Evolutionary conservation across 2,113 vertebrate genomes (phyloP).

Genomic region (Paratilapia polleni): DNA sequence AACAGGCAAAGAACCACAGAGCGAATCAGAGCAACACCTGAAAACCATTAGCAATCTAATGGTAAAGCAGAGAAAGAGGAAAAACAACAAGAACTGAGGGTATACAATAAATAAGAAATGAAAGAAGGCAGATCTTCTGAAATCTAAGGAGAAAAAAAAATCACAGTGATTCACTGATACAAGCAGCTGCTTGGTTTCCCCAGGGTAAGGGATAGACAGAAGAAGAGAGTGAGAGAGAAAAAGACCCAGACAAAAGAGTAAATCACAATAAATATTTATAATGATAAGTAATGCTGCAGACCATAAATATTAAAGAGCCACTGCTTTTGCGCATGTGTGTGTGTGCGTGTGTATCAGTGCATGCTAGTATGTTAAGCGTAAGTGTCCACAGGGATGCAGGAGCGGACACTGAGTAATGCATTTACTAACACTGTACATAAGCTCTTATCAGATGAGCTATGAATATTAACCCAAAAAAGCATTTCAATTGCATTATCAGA

Average conservation of each 20-base stretch:
- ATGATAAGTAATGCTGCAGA: conserved; percentile 75
- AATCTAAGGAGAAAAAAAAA: conserved; percentile 42
- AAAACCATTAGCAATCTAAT: conserved; percentile 76
- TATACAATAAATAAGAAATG: conserved; percentile 72
- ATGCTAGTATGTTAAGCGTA: conserved; percentile 30
- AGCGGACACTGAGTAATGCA: conserved; percentile 57
- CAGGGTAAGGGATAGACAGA: conserved; percentile 43
- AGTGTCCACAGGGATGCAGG: conserved; percentile 54
- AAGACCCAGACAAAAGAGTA: conserved; percentile 72
- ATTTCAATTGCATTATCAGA: conserved; percentile 49
- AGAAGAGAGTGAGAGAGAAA: conserved; percentile 45
- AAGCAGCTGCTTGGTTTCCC: conserved; percentile 64
- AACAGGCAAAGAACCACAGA: conserved; percentile 9
- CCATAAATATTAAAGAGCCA: conserved; percentile 78
- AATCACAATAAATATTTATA: conserved; percentile 85
- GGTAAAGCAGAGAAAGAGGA: conserved; percentile 50
- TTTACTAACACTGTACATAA: conserved; percentile 61
- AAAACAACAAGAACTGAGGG: conserved; percentile 56
- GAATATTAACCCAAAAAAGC: conserved; percentile 65
- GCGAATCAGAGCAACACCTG: conserved; percentile 54
- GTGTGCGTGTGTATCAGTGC: conserved; percentile 18
- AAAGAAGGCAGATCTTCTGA: conserved; percentile 65
- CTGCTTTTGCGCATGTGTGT: conserved; percentile 29
- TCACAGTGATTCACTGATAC: conserved; percentile 71
- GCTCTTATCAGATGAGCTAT: conserved; percentile 67